These are phyloP conservation scores for Microctonus aethiopoides DNA, from an alignment of 2,888 invertebrate species.

Conservation along the genomic window DNA sequence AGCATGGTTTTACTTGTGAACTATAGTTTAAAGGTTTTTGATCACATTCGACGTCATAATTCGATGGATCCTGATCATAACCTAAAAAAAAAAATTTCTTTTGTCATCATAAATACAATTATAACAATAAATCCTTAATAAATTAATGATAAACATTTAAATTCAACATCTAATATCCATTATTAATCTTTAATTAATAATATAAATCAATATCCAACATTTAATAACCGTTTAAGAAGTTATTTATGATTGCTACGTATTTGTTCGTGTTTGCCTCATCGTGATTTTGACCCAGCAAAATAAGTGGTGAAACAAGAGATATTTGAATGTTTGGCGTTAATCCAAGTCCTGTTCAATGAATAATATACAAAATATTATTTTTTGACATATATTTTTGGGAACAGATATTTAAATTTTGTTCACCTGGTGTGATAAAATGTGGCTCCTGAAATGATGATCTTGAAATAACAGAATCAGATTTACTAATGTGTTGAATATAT, in stretches of 20 bases:
- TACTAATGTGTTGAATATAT: slow-evolving; percentile 40
- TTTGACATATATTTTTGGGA: no score
- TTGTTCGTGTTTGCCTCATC: slow-evolving; percentile 36
- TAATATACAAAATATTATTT: no score
- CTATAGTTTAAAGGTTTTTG: neutral
- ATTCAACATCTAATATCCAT: no score
- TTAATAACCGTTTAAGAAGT: slow-evolving; percentile 49
- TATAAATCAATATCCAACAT: no score
- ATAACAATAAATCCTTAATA: no score
- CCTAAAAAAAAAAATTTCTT: no score
- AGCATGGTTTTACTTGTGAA: slow-evolving; percentile 48
- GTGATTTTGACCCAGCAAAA: slow-evolving; percentile 46
- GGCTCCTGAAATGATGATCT: slow-evolving; percentile 36
- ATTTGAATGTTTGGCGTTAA: slow-evolving; percentile 51
- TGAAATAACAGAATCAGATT: neutral
- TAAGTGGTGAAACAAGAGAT: slow-evolving; percentile 48
- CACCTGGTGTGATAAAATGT: slow-evolving; percentile 49
- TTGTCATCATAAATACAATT: no score
- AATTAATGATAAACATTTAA: no score
- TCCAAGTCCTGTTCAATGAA: slow-evolving; percentile 56
- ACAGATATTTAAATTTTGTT: no score
- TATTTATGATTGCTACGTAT: slow-evolving; percentile 46
- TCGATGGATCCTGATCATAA: slow-evolving; percentile 43
- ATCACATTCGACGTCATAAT: slow-evolving; percentile 46
- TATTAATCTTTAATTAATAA: no score